Conservation (phyloP, 92 coral and sea anemone genomes). For the Porites evermanni region DNA sequence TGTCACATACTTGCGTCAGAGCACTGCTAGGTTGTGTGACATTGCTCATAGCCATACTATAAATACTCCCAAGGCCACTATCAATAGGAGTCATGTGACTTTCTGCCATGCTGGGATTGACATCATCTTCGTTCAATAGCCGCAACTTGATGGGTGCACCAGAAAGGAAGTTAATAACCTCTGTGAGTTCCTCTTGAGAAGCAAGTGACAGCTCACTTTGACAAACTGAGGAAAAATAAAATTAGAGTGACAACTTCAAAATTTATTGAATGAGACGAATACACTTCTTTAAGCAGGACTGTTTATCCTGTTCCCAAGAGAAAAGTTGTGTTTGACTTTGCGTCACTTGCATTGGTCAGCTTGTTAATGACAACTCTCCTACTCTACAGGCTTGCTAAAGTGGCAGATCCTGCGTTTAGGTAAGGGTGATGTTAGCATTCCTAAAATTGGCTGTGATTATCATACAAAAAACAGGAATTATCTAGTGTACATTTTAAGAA, state of each 20-base stretch:
- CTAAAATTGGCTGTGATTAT: too few species aligned
- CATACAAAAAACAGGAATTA: too few species aligned
- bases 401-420: too few species aligned
- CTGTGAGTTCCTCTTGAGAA: constrained; percentile 94
- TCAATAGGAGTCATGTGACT: constrained; percentile 89
- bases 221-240: constrained; percentile 58
- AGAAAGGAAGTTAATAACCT: constrained; percentile 96
- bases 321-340: too few species aligned
- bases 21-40: constrained; percentile 61
- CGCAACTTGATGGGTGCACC: constrained; percentile 84
- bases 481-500: too few species aligned
- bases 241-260: not conserved
- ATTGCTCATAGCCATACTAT: constrained; percentile 73
- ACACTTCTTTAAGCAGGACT: too few species aligned
- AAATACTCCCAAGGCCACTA: constrained; percentile 88
- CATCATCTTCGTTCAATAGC: constrained; percentile 57
- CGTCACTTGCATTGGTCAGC: too few species aligned
- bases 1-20: not conserved
- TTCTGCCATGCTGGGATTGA: constrained; percentile 67
- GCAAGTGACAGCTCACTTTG: constrained; percentile 95
- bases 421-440: too few species aligned
- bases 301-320: too few species aligned
- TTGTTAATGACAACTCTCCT: too few species aligned
- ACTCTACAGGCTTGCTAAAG: too few species aligned
- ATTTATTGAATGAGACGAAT: too few species aligned